A percentile compares a stretch with the other conserved stretches of the same genome.
Evolutionary conservation across 2,888 invertebrate species (phyloP).

Genomic region (Caenorhabditis sp.): DNA sequence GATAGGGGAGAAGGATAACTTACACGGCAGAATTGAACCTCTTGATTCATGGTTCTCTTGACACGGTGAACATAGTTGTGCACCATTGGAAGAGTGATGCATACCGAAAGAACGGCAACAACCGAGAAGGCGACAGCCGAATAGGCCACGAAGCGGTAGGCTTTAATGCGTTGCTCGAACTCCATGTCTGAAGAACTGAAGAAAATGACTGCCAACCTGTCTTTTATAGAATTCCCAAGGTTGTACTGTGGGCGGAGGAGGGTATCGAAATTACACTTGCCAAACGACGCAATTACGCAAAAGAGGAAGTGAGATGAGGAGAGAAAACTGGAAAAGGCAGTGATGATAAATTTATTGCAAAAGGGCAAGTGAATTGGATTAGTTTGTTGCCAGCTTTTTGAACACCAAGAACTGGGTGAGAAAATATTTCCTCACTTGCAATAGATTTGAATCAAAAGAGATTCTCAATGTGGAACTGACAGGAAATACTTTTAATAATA

Average conservation of each 20-base stretch:
- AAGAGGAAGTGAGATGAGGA: constrained; percentile 48
- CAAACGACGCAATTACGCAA: constrained; percentile 31
- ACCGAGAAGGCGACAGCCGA: constrained; percentile 75
- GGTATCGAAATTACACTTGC: constrained; percentile 39
- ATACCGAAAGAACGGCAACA: constrained; percentile 72
- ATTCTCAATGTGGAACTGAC: no score
- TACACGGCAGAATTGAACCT: constrained; percentile 71
- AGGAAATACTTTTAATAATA: no score
- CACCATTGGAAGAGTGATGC: constrained; percentile 73
- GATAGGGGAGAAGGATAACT: constrained; percentile 3
- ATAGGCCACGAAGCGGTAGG: constrained; percentile 74
- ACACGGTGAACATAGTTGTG: constrained; percentile 74
- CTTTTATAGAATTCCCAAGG: constrained; percentile 26
- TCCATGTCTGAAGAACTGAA: constrained; percentile 61
- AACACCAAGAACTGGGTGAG: constrained; percentile 7
- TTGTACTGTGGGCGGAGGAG: constrained; percentile 42
- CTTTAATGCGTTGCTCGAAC: constrained; percentile 72
- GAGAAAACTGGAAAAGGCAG: constrained; percentile 33
- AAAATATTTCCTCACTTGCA: no score
- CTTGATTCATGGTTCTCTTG: constrained; percentile 72
- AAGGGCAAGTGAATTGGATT: constrained; percentile 33
- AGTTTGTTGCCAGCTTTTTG: constrained; percentile 13
- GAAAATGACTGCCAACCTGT: constrained; percentile 1
- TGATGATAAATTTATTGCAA: constrained; percentile 35
- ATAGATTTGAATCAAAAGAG: no score